A percentile compares a stretch with the other conserved stretches of the same genome.
Evolutionary conservation across 2,113 vertebrate genomes (phyloP).

Genomic region (Egretta garzetta): DNA sequence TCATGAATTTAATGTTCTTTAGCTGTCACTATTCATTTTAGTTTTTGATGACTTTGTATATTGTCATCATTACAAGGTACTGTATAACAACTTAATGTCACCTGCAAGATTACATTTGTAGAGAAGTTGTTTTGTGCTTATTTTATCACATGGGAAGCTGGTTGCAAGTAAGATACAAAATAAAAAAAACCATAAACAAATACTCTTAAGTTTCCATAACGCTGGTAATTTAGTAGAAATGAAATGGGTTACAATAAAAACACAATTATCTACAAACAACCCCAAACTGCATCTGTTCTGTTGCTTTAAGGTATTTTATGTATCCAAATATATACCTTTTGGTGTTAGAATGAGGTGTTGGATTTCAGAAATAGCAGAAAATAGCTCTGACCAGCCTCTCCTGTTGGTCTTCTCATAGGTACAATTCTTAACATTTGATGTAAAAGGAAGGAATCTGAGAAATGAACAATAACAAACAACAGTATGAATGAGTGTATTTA

Average conservation of each 20-base stretch:
- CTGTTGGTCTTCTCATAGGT: background rate
- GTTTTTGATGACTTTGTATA: background rate
- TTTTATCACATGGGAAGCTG: background rate
- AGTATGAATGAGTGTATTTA: background rate
- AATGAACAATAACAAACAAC: background rate
- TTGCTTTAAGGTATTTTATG: background rate
- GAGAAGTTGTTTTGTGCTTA: background rate
- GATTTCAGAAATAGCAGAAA: background rate
- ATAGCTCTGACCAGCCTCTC: background rate
- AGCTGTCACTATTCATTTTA: background rate
- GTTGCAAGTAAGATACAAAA: background rate
- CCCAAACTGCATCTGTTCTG: background rate
- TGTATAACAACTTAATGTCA: background rate
- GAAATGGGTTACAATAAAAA: background rate
- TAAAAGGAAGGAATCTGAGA: background rate
- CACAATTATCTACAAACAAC: background rate
- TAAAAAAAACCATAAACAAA: background rate
- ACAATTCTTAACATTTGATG: background rate
- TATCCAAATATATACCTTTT: background rate
- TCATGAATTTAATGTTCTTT: background rate
- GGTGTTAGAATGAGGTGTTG: background rate
- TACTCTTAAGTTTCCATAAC: background rate
- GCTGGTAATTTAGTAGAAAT: background rate
- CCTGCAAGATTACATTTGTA: background rate
- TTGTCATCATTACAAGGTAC: background rate